Percentiles rank a stretch among this genome's conserved stretches.
Conservation (phyloP, 2,888 invertebrate species). For the Busseola fusca region DNA sequence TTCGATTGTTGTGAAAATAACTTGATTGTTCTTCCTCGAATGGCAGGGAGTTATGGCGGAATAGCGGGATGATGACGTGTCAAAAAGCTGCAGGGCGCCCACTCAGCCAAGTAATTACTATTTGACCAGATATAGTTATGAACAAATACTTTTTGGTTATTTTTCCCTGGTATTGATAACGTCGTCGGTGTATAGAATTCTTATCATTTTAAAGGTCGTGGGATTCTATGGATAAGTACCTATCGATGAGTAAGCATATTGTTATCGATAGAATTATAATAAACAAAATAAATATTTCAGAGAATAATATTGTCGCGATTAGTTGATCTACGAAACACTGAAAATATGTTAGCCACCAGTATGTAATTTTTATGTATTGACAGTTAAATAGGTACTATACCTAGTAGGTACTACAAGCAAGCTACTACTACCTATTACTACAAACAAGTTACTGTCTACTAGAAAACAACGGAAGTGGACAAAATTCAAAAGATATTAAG, state of each 20-base stretch:
- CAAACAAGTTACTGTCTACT: too few species aligned
- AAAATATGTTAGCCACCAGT: neutral
- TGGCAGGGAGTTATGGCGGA: conserved; percentile 32
- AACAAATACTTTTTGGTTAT: conserved; percentile 24
- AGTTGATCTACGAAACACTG: neutral
- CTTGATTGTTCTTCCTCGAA: conserved; percentile 56
- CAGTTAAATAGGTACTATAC: neutral
- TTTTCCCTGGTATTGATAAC: conserved; percentile 50
- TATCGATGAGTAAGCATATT: conserved; percentile 1
- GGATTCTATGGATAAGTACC: neutral
- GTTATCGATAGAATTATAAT: conserved; percentile 3
- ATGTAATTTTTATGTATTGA: too few species aligned
- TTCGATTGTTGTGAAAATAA: conserved; percentile 41
- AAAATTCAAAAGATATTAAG: conserved; percentile 28
- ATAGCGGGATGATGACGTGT: conserved; percentile 59
- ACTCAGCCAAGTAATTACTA: conserved; percentile 46
- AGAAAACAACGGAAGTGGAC: neutral
- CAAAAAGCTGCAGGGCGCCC: conserved; percentile 16
- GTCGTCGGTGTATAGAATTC: conserved; percentile 35
- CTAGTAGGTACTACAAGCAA: too few species aligned
- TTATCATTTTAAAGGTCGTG: conserved; percentile 20
- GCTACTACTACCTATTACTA: too few species aligned
- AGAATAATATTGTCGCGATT: neutral
- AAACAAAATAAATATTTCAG: neutral
- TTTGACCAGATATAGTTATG: conserved; percentile 31